These are phyloP conservation scores for Scaptomyza caliginosa DNA, from an alignment of 2,888 invertebrate species.

Conservation along the genomic window DNA sequence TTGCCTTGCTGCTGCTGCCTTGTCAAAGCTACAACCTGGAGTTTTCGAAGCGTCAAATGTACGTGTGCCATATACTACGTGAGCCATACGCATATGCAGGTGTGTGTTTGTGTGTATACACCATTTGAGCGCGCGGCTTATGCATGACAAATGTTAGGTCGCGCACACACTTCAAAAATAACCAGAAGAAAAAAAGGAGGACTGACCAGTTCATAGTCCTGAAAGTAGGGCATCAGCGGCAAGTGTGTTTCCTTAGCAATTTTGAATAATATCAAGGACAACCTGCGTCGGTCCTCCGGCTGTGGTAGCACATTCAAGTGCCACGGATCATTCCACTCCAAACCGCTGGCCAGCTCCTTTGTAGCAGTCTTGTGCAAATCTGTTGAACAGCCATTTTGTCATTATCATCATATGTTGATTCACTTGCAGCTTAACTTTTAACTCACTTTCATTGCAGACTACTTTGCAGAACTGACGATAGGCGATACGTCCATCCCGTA, in stretches of 20 bases:
- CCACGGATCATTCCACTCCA: constrained; percentile 89
- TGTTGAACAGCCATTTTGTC: constrained; percentile 35
- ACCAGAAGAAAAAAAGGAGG: background rate
- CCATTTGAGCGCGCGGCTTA: background rate
- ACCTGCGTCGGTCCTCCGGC: constrained; percentile 88
- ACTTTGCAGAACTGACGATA: constrained; percentile 91
- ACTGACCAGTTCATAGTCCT: constrained; percentile 83
- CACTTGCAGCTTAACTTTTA: background rate
- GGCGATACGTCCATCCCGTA: constrained; percentile 91
- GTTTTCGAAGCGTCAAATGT: constrained; percentile 1
- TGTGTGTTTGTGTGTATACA: background rate
- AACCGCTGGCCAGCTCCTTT: constrained; percentile 85
- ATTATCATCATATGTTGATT: background rate
- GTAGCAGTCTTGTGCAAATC: constrained; percentile 58
- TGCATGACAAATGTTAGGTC: background rate
- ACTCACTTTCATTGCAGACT: constrained; percentile 85
- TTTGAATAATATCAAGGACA: constrained; percentile 89
- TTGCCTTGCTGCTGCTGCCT: background rate
- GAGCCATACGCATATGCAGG: background rate
- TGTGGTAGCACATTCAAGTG: constrained; percentile 88
- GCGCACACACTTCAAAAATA: background rate
- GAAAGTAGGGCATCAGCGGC: constrained; percentile 88
- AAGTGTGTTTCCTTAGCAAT: constrained; percentile 88
- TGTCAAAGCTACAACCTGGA: background rate
- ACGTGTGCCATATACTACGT: constrained; percentile 9